Conservation (phyloP, 1,140 invertebrate genomes). For the Daktulosphaira vitifoliae region DNA sequence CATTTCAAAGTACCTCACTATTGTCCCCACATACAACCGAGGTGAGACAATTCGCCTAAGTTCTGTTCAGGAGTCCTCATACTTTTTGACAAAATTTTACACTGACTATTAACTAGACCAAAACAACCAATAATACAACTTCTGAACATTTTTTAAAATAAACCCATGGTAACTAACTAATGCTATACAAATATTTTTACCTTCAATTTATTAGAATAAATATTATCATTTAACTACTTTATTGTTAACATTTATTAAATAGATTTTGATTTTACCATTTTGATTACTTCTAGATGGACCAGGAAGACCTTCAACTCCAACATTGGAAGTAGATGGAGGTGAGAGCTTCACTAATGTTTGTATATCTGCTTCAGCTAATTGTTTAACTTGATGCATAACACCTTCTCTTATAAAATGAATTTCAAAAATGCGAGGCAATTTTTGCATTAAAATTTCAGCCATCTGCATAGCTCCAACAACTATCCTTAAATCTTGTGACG, state of each 20-base stretch:
- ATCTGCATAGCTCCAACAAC: slow-evolving; percentile 95
- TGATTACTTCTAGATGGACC: slow-evolving; percentile 20
- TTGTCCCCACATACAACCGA: too few relatives aligned
- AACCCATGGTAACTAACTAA: too few relatives aligned
- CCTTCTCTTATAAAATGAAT: slow-evolving; percentile 90
- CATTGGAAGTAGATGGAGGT: not conserved
- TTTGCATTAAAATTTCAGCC: slow-evolving; percentile 92
- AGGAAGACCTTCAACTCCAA: slow-evolving; percentile 21
- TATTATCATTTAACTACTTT: not conserved
- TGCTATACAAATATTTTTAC: too few relatives aligned
- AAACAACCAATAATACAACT: too few relatives aligned
- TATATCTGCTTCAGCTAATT: slow-evolving; percentile 32
- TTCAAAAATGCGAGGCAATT: slow-evolving; percentile 86
- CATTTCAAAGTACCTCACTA: too few relatives aligned
- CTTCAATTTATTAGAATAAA: not conserved
- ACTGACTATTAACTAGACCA: too few relatives aligned
- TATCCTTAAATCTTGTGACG: slow-evolving; percentile 87
- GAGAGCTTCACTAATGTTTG: slow-evolving; percentile 10
- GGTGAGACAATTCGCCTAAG: too few relatives aligned
- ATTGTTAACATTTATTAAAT: too few relatives aligned
- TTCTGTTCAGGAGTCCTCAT: too few relatives aligned
- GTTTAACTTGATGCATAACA: slow-evolving; percentile 41
- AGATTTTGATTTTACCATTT: slow-evolving; percentile 19
- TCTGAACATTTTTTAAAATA: not conserved
- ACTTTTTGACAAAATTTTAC: too few relatives aligned